Evolutionary conservation across 2,888 invertebrate genomes (phyloP), one percentile per base, ranked within the genome.

Genomic region (Chrysotoxum bicinctum): DNA sequence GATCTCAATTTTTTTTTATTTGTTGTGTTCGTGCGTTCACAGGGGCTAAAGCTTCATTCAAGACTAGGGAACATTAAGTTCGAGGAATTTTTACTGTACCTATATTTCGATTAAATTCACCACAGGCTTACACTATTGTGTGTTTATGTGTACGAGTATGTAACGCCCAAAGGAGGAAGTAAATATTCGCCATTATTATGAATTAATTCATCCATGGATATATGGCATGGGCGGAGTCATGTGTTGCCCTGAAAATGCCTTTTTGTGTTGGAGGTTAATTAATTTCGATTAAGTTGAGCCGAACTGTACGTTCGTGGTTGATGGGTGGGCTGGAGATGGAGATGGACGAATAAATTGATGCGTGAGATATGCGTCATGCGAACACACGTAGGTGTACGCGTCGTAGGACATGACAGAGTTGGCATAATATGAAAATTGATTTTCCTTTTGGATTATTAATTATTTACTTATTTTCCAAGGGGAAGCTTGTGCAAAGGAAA

Each of bases 361-460:
- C 23, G 23, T 23, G 26, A n/a, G 12, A 0, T 26, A 50, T 26
- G 23, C 14, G 23, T 50, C 48, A 23, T 50, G 7, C 10, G 14
- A 48, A 8, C 12, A 21, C 21, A 14, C 1, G 4, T 48, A 7
- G 2, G 3, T 12, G 10, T 45, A 50, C n/a, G 14, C 26, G 0
- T 54, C 54, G 54, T 26, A 54, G 10, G 35, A 66, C 32, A 66
- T 56, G 73, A 48, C 66, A 48, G 23, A 56, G 30, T 66, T 72
- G 56, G 73, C 72, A 43, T 21, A 37, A 66, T 66, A 66, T 66
- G 45, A 58, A 66, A 79, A 79, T 52, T 56, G 58, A 73, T 79
- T 79, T 79, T 30, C 73, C 79, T 79, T 66, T 58, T 52, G 14
- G 64, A 48, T 66, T 66, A 58, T 37, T 72, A 58, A 40, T 72